Conservation (phyloP, 2,888 invertebrate genomes). For the Homarus gammarus region DNA sequence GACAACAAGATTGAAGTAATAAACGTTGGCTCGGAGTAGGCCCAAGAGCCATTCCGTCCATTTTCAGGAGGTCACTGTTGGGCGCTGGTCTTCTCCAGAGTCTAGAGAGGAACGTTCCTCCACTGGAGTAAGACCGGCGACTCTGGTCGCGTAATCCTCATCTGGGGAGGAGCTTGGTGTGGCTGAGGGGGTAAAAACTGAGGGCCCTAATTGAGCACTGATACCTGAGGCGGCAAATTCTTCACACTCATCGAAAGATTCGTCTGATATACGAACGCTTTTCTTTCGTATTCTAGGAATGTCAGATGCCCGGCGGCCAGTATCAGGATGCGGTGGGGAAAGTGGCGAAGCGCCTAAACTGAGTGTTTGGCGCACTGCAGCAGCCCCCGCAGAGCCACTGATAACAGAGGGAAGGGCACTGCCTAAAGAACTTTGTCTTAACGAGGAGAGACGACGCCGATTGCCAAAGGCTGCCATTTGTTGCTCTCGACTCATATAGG, state of each 20-base stretch:
- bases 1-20: not conserved
- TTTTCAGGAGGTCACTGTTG: slow-evolving; percentile 41
- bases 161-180: slow-evolving; percentile 69
- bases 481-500: slow-evolving; percentile 72
- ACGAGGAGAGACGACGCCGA: slow-evolving; percentile 71
- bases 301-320: slow-evolving; percentile 69
- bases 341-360: slow-evolving; percentile 69
- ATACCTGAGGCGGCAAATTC: slow-evolving; percentile 61
- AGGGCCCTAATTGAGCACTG: slow-evolving; percentile 3
- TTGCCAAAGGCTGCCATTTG: slow-evolving; percentile 67
- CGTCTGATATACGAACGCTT: slow-evolving; percentile 75
- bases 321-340: slow-evolving; percentile 68
- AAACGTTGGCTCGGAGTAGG: not conserved
- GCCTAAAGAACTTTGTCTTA: slow-evolving; percentile 73
- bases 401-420: slow-evolving; percentile 42
- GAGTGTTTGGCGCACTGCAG: slow-evolving; percentile 56
- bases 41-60: slow-evolving; percentile 43
- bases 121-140: slow-evolving; percentile 63
- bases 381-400: slow-evolving; percentile 32
- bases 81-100: slow-evolving; percentile 52
- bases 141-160: slow-evolving; percentile 27
- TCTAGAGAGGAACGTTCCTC: slow-evolving; percentile 70
- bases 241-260: slow-evolving; percentile 75
- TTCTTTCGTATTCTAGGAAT: slow-evolving; percentile 72
- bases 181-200: slow-evolving; percentile 49